Percentiles rank a stretch among this genome's conserved stretches.
Evolutionary conservation across 30 jellyfish, hydroid and myxozoan species (phyloP).

Genomic region (Turritopsis dohrnii): DNA sequence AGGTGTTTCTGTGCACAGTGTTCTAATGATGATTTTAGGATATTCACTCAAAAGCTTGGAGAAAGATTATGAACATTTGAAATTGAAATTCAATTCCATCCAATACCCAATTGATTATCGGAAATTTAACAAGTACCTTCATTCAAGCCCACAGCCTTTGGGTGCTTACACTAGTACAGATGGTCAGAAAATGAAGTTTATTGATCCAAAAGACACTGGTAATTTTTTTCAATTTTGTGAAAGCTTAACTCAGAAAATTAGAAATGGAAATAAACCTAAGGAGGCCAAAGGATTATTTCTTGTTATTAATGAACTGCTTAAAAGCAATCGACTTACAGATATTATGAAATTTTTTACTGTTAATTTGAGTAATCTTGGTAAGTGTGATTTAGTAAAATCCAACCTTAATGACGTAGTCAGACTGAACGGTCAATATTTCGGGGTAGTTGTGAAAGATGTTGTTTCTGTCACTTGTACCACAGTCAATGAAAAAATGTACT

Average conservation of each 20-base stretch:
- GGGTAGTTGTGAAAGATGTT: background rate
- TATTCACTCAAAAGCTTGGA: background rate
- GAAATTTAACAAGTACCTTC: background rate
- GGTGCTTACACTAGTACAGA: background rate
- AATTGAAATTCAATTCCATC: background rate
- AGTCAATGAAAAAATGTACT: background rate
- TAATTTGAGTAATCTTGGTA: background rate
- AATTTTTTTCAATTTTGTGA: background rate
- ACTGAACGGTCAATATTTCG: background rate
- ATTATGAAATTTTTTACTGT: background rate
- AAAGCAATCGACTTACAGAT: background rate
- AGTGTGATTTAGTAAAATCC: background rate
- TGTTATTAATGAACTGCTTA: background rate
- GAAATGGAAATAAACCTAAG: background rate
- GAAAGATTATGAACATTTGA: background rate
- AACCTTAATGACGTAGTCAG: background rate
- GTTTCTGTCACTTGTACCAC: background rate
- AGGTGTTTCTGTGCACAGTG: background rate
- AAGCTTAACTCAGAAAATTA: background rate
- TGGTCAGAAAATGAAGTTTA: background rate
- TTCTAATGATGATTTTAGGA: background rate
- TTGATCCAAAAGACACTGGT: background rate
- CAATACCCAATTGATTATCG: background rate
- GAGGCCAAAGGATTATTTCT: background rate
- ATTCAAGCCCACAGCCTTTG: background rate